Evolutionary conservation across 2,888 invertebrate genomes (phyloP).

Genomic region (Sarcophaga subvicina): DNA sequence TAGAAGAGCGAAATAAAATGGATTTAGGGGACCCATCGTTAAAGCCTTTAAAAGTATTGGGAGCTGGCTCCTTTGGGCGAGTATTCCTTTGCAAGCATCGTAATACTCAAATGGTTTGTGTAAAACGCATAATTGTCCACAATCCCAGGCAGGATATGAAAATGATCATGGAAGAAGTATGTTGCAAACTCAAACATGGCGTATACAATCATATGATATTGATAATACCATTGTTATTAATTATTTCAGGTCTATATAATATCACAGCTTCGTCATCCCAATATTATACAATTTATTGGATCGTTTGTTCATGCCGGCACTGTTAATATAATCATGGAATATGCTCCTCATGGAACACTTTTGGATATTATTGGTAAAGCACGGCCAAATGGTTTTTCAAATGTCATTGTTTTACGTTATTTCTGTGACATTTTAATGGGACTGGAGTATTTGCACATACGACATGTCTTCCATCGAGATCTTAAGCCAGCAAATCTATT

Average conservation of each 20-base stretch:
- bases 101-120: constrained; percentile 74
- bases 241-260: constrained; percentile 77
- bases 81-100: constrained; percentile 76
- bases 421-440: constrained; percentile 81
- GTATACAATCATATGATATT: background rate
- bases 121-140: constrained; percentile 77
- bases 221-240: background rate
- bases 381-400: constrained; percentile 63
- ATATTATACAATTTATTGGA: constrained; percentile 78
- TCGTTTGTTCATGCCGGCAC: constrained; percentile 75
- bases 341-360: constrained; percentile 78
- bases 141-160: constrained; percentile 75
- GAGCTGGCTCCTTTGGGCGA: constrained; percentile 77
- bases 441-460: constrained; percentile 80
- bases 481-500: constrained; percentile 90
- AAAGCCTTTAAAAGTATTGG: constrained; percentile 74
- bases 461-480: constrained; percentile 84
- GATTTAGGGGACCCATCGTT: constrained; percentile 75
- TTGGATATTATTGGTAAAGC: constrained; percentile 73
- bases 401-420: constrained; percentile 77
- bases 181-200: constrained; percentile 1
- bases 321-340: constrained; percentile 80
- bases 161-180: constrained; percentile 78
- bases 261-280: constrained; percentile 79
- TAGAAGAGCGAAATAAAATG: constrained; percentile 69